Evolutionary conservation across 2,113 vertebrate species (phyloP).

Genomic region (Corvus moneduloides): DNA sequence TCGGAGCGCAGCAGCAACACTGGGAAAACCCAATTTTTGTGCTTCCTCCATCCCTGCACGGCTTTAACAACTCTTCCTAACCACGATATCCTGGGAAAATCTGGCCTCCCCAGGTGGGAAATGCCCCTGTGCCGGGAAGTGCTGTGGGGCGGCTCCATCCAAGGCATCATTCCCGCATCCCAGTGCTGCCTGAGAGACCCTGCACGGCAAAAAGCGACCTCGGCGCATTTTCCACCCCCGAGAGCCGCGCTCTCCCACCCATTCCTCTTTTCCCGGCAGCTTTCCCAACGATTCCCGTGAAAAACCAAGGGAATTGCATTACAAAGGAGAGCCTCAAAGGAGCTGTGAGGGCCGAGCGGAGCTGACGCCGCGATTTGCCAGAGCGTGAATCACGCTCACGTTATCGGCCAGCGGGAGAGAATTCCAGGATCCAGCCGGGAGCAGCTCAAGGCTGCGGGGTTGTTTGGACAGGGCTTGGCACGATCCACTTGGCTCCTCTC

Average conservation of each 20-base stretch:
- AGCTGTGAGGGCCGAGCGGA: neutral
- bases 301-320: neutral
- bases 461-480: conserved; percentile 20
- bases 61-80: neutral
- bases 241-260: neutral
- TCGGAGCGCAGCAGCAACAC: neutral
- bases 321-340: neutral
- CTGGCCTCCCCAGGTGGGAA: neutral
- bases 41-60: neutral
- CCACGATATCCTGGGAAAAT: rapidly evolving
- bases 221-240: neutral
- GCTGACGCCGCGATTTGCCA: conserved; percentile 19
- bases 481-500: neutral
- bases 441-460: neutral
- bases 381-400: conserved; percentile 34
- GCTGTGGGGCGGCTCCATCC: rapidly evolving
- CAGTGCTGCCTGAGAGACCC: neutral
- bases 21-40: neutral
- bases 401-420: conserved; percentile 11
- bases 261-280: neutral
- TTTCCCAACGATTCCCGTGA: neutral
- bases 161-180: neutral
- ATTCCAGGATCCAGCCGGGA: conserved; percentile 18
- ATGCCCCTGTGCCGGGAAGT: neutral
- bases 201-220: neutral